Evolutionary conservation across 1,140 invertebrate species (phyloP).

Genomic region (Zaprionus davidi): DNA sequence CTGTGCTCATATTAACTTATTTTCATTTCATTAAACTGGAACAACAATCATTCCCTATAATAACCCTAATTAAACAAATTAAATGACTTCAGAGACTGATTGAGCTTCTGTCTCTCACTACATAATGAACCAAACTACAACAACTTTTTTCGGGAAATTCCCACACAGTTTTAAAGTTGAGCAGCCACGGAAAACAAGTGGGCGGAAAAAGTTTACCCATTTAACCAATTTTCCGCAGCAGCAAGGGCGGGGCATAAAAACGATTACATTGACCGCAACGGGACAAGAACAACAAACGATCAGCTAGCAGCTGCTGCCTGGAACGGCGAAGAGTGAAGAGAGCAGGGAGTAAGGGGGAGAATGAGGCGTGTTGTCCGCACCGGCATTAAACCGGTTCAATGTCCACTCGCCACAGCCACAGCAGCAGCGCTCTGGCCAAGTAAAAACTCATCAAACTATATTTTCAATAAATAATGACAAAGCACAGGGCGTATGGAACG

Average conservation of each 20-base stretch:
- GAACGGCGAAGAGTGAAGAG: constrained; percentile 20
- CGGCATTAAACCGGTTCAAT: constrained; percentile 41
- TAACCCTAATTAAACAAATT: constrained; percentile 5
- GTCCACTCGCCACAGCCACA: constrained; percentile 12
- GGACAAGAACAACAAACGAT: constrained; percentile 55
- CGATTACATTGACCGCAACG: constrained; percentile 66
- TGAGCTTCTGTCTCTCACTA: not conserved
- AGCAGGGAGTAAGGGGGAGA: not conserved
- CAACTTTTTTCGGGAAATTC: constrained; percentile 36
- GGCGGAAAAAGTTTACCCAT: constrained; percentile 68
- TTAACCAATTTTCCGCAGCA: constrained; percentile 68
- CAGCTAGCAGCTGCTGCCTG: constrained; percentile 18
- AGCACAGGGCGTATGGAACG: constrained; percentile 7
- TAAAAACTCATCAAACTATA: constrained; percentile 82
- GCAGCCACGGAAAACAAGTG: constrained; percentile 38
- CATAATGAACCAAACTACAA: constrained; percentile 12
- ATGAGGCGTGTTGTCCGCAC: constrained; percentile 8
- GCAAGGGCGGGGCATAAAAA: constrained; percentile 53
- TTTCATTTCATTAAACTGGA: not conserved
- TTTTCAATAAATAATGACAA: constrained; percentile 82
- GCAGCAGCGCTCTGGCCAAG: constrained; percentile 37
- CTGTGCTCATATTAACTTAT: not conserved
- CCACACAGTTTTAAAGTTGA: constrained; percentile 46
- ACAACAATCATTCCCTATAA: not conserved
- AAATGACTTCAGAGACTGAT: not conserved